These are phyloP conservation scores for Planococcus citri DNA, from an alignment of 1,140 invertebrate genomes.

Conservation along the genomic window DNA sequence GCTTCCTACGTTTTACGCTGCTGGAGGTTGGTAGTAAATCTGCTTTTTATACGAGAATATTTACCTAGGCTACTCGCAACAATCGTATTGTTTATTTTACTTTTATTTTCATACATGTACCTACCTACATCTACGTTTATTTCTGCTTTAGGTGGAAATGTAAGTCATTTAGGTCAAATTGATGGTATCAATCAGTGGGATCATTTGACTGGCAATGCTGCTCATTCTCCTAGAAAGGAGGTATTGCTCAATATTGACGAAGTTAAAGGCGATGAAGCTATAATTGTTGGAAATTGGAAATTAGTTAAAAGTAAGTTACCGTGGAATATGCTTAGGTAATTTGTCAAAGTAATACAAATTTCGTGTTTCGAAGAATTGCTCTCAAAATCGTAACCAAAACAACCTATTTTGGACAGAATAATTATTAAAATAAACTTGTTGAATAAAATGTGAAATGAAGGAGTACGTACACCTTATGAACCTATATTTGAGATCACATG, in stretches of 20 bases:
- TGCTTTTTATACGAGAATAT: background rate
- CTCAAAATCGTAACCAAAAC: too few species aligned
- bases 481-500: too few species aligned
- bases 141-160: slow-evolving; percentile 27
- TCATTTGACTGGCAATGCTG: slow-evolving; percentile 35
- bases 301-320: slow-evolving; percentile 25
- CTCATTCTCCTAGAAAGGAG: slow-evolving; percentile 41
- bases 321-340: too few species aligned
- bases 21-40: slow-evolving; percentile 33
- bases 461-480: too few species aligned
- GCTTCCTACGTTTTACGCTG: slow-evolving; percentile 51
- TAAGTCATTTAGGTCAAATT: slow-evolving; percentile 34
- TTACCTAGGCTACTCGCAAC: background rate
- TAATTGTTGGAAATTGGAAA: slow-evolving; percentile 26
- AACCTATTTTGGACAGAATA: too few species aligned
- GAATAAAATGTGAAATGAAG: too few species aligned
- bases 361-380: too few species aligned
- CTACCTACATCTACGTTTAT: too few species aligned
- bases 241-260: slow-evolving; percentile 63
- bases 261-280: slow-evolving; percentile 31
- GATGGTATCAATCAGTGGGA: slow-evolving; percentile 64
- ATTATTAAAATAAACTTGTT: too few species aligned
- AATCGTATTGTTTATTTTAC: background rate
- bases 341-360: too few species aligned
- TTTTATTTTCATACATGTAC: too few species aligned